Evolutionary conservation across 2,797 vertebrate genomes (phyloP), one percentile per base, ranked within the genome.

Genomic region (Xerus rutilus): DNA sequence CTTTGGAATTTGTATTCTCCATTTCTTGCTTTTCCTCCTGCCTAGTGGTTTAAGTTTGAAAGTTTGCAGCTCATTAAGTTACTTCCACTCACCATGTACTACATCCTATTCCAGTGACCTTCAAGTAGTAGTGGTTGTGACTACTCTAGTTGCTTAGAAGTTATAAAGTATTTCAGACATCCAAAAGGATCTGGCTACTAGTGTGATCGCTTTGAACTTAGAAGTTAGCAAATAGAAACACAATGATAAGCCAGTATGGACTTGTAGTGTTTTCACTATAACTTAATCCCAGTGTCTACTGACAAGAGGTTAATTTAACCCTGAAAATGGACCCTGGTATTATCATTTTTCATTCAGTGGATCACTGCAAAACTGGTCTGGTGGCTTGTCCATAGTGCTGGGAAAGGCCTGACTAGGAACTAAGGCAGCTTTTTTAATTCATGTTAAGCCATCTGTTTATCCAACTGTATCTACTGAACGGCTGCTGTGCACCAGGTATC

Each of bases 1-100:
- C 43, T 95, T 86, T 83, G 77, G 64, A 82, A 87, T 95, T 95
- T 93, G 77, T 88, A 82, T 83, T 95, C 25, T 93, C 59, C 74
- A 74, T 74, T 95, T 21, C 35, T 94, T 64, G 52, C 57, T 86
- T 82, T 79, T 72, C 25, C 47, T 45, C 73, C 57, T 73, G 47
- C 12, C 64, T 5, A 81, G 73, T 74, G 30, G 30, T 73, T 95
- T 87, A 69, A 88, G 45, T 82, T 89, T 76, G 57, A 79, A 93
- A 81, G 49, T 64, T 94, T 73, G 76, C 11, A 21, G 97, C 64
- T 97, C 82, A 62, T 86, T 82, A 82, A 23, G 25, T 52, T 52
- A 64, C 49, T 93, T 91, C 84, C 81, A 0, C 21, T 14, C 57
- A 14, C 64, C 45, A 30, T 30, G 35, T 49, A 25, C 49, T 20